phyloP scores from a whole-genome alignment of 1,140 invertebrate genomes.

The Nephila pilipes region DNA sequence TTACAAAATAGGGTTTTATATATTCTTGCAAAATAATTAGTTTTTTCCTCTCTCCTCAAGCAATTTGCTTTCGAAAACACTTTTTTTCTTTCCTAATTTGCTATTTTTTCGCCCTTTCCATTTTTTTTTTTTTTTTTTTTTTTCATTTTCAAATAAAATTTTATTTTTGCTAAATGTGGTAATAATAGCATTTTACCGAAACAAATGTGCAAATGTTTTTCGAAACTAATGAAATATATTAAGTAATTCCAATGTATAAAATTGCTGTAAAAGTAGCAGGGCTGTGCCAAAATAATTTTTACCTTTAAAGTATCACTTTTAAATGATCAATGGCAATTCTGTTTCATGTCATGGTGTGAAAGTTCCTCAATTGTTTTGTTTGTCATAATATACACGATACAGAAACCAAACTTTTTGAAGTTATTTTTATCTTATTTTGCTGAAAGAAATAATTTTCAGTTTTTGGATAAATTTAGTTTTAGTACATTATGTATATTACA shows the following conservation, averaged over 20 bases:
- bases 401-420: conserved; percentile 45
- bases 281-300: conserved; percentile 67
- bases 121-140: too few species aligned
- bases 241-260: background rate
- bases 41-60: too few species aligned
- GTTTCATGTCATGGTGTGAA: conserved; percentile 70
- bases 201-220: background rate
- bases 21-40: background rate
- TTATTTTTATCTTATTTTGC: background rate
- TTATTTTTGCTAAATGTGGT: too few species aligned
- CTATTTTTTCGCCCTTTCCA: too few species aligned
- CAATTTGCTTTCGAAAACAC: too few species aligned
- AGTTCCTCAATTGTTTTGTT: conserved; percentile 74
- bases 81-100: too few species aligned
- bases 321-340: conserved; percentile 56
- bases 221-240: background rate
- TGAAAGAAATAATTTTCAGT: too few species aligned
- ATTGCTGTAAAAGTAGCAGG: conserved; percentile 23
- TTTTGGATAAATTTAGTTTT: too few species aligned
- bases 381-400: conserved; percentile 3
- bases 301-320: background rate
- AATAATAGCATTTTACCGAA: background rate
- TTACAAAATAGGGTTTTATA: background rate
- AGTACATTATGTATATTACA: too few species aligned
- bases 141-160: too few species aligned